Conservation (phyloP, 2,797 vertebrate species). For the Sebastes variabilis region DNA sequence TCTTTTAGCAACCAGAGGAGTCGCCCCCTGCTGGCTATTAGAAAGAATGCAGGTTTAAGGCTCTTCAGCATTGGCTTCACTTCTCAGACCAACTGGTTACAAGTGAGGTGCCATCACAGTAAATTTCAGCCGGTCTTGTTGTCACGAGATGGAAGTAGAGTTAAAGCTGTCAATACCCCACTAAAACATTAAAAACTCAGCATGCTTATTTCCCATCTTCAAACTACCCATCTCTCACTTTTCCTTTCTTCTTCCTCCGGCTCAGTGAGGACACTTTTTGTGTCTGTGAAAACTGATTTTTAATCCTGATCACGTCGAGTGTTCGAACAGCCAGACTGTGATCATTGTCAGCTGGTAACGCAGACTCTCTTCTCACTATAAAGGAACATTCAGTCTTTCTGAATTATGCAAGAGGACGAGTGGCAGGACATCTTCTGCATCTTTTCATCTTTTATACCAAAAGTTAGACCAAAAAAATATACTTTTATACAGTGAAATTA, state of each 20-base stretch:
- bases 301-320: constrained; percentile 19
- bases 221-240: background rate
- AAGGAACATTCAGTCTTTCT: constrained; percentile 52
- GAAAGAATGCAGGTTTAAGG: too few relatives aligned
- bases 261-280: background rate
- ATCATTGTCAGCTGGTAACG: constrained; percentile 55
- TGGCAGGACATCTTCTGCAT: constrained; percentile 2
- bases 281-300: constrained; percentile 29
- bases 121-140: too few relatives aligned
- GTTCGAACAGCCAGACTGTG: constrained; percentile 44
- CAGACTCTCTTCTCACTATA: constrained; percentile 39
- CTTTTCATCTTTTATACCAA: background rate
- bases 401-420: constrained; percentile 45
- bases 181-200: too few relatives aligned
- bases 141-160: too few relatives aligned
- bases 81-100: too few relatives aligned
- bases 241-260: background rate
- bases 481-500: background rate
- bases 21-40: too few relatives aligned
- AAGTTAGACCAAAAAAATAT: background rate
- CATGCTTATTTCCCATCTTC: background rate
- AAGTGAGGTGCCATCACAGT: too few relatives aligned
- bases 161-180: too few relatives aligned
- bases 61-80: too few relatives aligned
- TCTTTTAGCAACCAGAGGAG: too few relatives aligned